A percentile compares a stretch with the other conserved stretches of the same genome.
Evolutionary conservation across 1,140 invertebrate species (phyloP).

Genomic region (Drosophila tani): DNA sequence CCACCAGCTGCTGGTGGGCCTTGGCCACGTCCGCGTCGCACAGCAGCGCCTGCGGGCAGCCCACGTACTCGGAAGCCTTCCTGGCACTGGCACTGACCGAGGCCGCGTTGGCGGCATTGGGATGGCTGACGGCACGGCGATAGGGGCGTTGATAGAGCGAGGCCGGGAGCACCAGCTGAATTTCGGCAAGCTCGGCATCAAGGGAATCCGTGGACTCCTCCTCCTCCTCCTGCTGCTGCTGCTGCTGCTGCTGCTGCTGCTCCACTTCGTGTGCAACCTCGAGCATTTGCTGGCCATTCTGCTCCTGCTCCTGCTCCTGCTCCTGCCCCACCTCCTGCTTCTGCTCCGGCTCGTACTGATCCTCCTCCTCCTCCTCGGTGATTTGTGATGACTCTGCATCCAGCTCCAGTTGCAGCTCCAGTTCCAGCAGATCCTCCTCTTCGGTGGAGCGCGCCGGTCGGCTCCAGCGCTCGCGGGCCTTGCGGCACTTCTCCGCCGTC

Average conservation of each 20-base stretch:
- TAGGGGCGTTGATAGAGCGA: not conserved
- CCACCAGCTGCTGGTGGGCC: conserved; percentile 50
- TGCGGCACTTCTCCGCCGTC: conserved; percentile 51
- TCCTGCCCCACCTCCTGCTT: not conserved
- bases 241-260: not conserved
- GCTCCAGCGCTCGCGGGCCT: conserved; percentile 53
- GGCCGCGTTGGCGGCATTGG: not conserved
- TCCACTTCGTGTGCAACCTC: not conserved
- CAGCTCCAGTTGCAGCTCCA: not conserved
- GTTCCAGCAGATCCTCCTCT: not conserved
- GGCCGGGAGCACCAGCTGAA: conserved; percentile 5
- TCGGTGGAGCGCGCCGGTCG: conserved; percentile 15
- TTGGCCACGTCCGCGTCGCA: conserved; percentile 41
- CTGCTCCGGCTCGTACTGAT: not conserved
- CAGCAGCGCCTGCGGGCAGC: conserved; percentile 5
- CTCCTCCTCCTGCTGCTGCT: not conserved
- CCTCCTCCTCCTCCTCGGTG: not conserved
- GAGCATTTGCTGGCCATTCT: not conserved
- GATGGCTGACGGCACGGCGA: conserved; percentile 17
- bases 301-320: not conserved
- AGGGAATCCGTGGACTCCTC: conserved; percentile 1
- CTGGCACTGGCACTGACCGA: not conserved
- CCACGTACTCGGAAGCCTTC: conserved; percentile 11
- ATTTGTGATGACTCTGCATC: not conserved
- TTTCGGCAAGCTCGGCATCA: not conserved